Base-by-base conservation (phyloP, 1,140 invertebrate species). In the Ctenoplectra terminalis region DNA sequence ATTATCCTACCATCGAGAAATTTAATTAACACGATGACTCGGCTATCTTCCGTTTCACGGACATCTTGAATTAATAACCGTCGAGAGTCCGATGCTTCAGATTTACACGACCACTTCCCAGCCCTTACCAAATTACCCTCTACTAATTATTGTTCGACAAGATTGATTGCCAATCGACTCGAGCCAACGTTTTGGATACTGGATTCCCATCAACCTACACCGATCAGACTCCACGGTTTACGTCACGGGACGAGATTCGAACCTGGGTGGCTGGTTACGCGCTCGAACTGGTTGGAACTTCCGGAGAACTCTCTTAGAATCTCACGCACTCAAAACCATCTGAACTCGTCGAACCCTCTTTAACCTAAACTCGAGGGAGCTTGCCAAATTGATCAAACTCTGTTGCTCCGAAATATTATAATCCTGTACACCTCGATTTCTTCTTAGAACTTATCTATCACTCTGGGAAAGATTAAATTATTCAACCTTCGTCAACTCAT, bases 111-210 rank as follows among this genome's bases (percentile, higher is more conserved):
- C 40, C 64, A 43, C 31, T 48, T 78, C 40, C 31, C 43, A 23
- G 40, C 29, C 75, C 54, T 43, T 0, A 23, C 15, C 29, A 20
- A 56, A 60, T 58, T n/a, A 23, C 26, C 17, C 15, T 34, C 43
- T 60, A 26, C 54, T 78, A 78, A 78, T 78, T 69, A 69, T 77
- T 60, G 40, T 34, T 37, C 52, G 54, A 31, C 64, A 60, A 78
- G 75, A 78, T 70, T 78, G 66, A 78, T 78, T 40, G 43, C 54
- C 52, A 20, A 78, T 58, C 66, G 66, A 13, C 31, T 29, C 29
- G 31, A 29, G 46, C 58, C 72, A 70, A 6, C 48, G 2, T 61
- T 63, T 37, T 50, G 43, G 66, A 64, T 40, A 20, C 63, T 40
- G 37, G 63, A 43, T 40, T 46, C 37, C 23, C 48, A 17, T 0